Conservation (phyloP, 2,888 invertebrate species). For the Coelinius sp. region DNA sequence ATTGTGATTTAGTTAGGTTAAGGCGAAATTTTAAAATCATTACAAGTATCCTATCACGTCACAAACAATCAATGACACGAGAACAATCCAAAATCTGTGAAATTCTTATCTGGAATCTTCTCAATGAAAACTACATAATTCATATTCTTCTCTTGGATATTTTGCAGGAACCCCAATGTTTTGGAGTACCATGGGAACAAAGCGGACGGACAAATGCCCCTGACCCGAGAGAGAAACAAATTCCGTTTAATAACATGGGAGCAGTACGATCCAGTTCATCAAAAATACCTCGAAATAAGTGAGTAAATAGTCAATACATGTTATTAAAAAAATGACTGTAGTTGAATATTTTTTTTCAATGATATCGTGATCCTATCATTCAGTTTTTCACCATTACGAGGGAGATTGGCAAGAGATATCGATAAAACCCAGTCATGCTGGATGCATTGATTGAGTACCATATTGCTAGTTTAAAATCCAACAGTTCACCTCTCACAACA, state of each 20-base stretch:
- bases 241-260: constrained; percentile 91
- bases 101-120: background rate
- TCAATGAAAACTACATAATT: background rate
- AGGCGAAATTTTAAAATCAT: too few species aligned
- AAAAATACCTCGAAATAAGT: constrained; percentile 95
- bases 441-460: constrained; percentile 46
- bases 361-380: background rate
- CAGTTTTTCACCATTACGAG: constrained; percentile 1
- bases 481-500: constrained; percentile 26
- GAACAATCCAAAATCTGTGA: too few species aligned
- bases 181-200: constrained; percentile 78
- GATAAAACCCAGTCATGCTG: constrained; percentile 45
- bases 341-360: background rate
- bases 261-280: constrained; percentile 92
- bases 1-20: too few species aligned
- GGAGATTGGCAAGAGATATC: constrained; percentile 11
- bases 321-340: background rate
- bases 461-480: constrained; percentile 38
- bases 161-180: constrained; percentile 83
- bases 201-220: constrained; percentile 82
- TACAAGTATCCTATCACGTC: too few species aligned
- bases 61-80: too few species aligned
- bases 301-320: constrained; percentile 65
- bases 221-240: constrained; percentile 87
- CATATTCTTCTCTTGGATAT: background rate